phyloP scores from a whole-genome alignment of 1,140 invertebrate genomes.

The Zaprionus taronus region DNA sequence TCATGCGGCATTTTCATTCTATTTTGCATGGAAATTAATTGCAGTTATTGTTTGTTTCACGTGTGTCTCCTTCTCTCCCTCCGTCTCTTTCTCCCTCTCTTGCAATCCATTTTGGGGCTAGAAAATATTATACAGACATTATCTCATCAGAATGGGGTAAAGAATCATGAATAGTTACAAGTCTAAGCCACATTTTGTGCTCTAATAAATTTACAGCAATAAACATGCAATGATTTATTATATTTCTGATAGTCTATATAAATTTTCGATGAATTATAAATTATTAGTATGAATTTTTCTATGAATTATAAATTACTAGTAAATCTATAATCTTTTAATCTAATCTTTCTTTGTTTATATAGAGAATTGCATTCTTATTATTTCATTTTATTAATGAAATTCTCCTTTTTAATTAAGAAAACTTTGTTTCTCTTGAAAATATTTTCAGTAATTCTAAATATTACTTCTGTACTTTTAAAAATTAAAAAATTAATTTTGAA shows the following conservation, averaged over 20 bases:
- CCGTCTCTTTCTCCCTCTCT: background rate
- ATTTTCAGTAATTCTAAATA: too few relatives aligned
- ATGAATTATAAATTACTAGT: background rate
- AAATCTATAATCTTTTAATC: background rate
- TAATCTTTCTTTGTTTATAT: background rate
- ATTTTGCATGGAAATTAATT: conserved; percentile 74
- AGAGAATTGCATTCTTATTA: background rate
- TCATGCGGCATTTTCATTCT: conserved; percentile 53
- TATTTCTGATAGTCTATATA: background rate
- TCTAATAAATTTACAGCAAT: conserved; percentile 3
- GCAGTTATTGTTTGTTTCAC: conserved; percentile 46
- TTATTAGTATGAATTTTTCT: too few relatives aligned
- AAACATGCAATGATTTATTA: background rate
- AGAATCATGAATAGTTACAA: background rate
- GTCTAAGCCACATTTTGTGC: background rate
- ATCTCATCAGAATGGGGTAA: background rate
- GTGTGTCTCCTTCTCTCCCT: background rate
- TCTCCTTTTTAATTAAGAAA: too few relatives aligned
- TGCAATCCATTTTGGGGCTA: background rate
- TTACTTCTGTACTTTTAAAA: too few relatives aligned
- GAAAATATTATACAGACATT: background rate
- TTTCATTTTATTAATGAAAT: too few relatives aligned
- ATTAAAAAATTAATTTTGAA: too few relatives aligned
- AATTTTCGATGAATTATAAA: too few relatives aligned
- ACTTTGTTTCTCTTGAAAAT: too few relatives aligned